Base-by-base conservation (phyloP, 2,797 vertebrate genomes). In the Pipistrellus pipistrellus region DNA sequence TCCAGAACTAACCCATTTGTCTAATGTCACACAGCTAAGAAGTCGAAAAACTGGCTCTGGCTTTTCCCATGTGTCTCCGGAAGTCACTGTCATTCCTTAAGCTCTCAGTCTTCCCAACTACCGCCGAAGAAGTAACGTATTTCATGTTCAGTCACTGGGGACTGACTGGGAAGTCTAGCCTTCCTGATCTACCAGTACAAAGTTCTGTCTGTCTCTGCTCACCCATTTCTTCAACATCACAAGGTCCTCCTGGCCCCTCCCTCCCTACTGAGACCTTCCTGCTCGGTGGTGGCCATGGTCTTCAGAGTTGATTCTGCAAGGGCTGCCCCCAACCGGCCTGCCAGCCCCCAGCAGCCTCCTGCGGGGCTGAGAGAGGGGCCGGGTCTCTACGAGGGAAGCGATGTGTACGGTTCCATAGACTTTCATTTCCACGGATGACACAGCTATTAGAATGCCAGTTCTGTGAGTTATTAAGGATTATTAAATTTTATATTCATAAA, bases 381-480 rank as follows among this genome's bases (percentile, higher is more conserved):
- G 53, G 55, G 51, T 59, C 32, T 73, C 85, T 77, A 38, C 6
- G 14, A 71, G 3, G 32, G 15, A 20, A 73, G 20, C 23, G 41
- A 44, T 5, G n/a, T 9, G 9, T 4, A 1, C 12, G 17, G 11
- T 59, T 83, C 21, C 44, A 2, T 64, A 35, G 55, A 51, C 51
- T 86, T 91, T 55, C 48, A 68, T 64, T 93, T 93, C 66, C 21
- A 46, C 32, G 57, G 57, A 38, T 95, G 64, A 75, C 30, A 71
- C 51, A 90, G 27, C 38, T 80, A 12, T 80, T 86, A 88, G 57
- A 59, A 76, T 44, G 64, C 64, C 46, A 93, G 32, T 78, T 73
- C 23, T 64, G 4, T 80, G 51, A 85, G 21, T 76, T 93, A 41
- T 82, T 88, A 88, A 88, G 57, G 82, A 27, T 88, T 46, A 44